Base-by-base conservation (phyloP, 2,888 invertebrate species). In the Hirtodrosophila duncani region DNA sequence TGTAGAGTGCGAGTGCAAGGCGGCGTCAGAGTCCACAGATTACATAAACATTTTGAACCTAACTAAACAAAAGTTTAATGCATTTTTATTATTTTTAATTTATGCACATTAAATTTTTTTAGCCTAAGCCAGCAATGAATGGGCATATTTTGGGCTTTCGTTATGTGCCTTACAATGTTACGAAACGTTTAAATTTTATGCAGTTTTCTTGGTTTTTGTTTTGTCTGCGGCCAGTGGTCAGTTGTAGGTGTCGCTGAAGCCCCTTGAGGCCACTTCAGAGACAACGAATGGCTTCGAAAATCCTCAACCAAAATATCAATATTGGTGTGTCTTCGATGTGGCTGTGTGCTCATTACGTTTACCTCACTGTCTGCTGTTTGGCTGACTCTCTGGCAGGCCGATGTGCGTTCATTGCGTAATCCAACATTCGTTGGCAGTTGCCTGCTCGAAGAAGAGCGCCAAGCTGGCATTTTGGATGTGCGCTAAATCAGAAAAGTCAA, bases 341-440 rank as follows among this genome's bases (percentile, higher is more conserved):
- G 6, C n/a, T 14, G 27, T 62, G 41, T 63, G 69, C 81, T 79
- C 71, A 75, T 79, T 81, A 62, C 77, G 43, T 43, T 75, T 70
- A 79, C 39, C 66, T 56, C 18, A 10, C 13, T 38, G 17, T 20
- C 10, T 10, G 24, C 30, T 39, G 10, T 21, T 27, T 11, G 17
- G 10, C 11, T 5, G 39, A 9, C 10, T 21, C 33, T 17, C 17
- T 14, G 30, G 36, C 34, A 18, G 46, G 63, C 53, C 42, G 56
- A 71, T 72, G 77, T 81, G 82, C 82, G 82, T 80, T 53, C 46
- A 46, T 74, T 74, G 82, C 82, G 80, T 80, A 74, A 74, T 71
- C 67, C 65, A 50, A 71, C 55, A 33, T 79, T 58, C 79, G 75
- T 72, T 79, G 75, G 50, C 75, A 50, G 78, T 62, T 57, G 33